Evolutionary conservation across 2,113 vertebrate species (phyloP), one percentile per base, ranked within the genome.

Genomic region (Spea multiplicata): DNA sequence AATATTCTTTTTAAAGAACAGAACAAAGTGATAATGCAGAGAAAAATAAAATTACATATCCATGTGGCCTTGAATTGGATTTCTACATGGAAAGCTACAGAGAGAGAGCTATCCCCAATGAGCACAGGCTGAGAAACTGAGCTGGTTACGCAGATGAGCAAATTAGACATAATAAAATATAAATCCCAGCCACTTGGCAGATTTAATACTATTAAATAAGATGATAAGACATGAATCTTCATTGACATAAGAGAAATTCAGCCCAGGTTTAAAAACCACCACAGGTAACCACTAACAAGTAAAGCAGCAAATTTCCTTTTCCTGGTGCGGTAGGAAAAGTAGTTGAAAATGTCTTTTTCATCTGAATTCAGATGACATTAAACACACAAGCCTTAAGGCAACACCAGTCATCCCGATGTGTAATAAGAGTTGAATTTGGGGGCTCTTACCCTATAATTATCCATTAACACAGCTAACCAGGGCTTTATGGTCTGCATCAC

Each of bases 401-500:
- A 57, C 46, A 61, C n/a, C 45, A 71, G 62, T 45, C 52, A 8
- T 16, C 9, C 50, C 52, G 64, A 80, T 67, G 52, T 49, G 52
- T 67, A 74, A 80, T 74, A 53, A 69, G 71, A 74, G 61, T 57
- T 74, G 64, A 74, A 66, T 30, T 9, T 30, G 44, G 6, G 8
- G 16, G 67, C 8, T 80, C 89, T 92, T 86, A 92, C 95, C 90
- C 92, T 93, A 46, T 97, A 97, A 85, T 95, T 89, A 78, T 94
- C 88, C 92, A 95, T 95, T 84, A 97, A 88, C 72, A 90, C 83
- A n/a, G 86, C 86, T 68, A 96, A 89, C 95, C 94, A 97, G 0
- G 93, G 94, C 66, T 95, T 96, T 81, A 96, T 92, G 72, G 92
- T 95, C 87, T 95, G 91, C 86, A 93, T 88, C 16, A 85, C 85